These are phyloP conservation scores for Pseudomugil gertrudae DNA, from an alignment of 2,797 vertebrate genomes.

Conservation along the genomic window DNA sequence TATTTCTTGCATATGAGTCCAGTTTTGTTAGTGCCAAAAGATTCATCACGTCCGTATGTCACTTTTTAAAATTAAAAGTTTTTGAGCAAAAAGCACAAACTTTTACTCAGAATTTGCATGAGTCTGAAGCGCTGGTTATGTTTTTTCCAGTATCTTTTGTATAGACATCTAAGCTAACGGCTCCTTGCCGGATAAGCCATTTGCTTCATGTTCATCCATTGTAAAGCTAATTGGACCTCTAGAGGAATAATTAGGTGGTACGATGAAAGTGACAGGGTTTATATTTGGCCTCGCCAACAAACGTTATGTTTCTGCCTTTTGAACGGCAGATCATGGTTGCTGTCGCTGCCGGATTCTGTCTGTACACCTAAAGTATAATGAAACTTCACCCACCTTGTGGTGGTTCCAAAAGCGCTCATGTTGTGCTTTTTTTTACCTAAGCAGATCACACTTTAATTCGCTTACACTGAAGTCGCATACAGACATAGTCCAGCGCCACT, in stretches of 20 bases:
- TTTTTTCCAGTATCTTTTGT: conserved; percentile 59
- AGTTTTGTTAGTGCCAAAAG: conserved; percentile 29
- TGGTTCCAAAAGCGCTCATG: conserved; percentile 25
- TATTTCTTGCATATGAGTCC: conserved; percentile 35
- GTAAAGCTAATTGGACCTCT: conserved; percentile 66
- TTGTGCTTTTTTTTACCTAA: not conserved
- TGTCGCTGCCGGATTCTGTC: conserved; percentile 35
- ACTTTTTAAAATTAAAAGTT: conserved; percentile 55
- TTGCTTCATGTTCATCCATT: conserved; percentile 55
- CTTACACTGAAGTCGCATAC: not conserved
- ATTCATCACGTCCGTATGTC: conserved; percentile 39
- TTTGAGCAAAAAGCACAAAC: conserved; percentile 23
- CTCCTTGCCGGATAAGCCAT: conserved; percentile 35
- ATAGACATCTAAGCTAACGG: conserved; percentile 35
- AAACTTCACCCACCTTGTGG: conserved; percentile 36
- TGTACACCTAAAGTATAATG: conserved; percentile 9
- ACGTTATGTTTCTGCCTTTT: conserved; percentile 42
- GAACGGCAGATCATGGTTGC: conserved; percentile 54
- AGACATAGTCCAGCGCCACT: not conserved
- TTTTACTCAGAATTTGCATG: conserved; percentile 32
- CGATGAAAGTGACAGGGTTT: conserved; percentile 56
- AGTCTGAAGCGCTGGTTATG: conserved; percentile 24
- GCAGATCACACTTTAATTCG: not conserved
- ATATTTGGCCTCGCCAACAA: conserved; percentile 52
- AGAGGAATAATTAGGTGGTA: conserved; percentile 64